Conservation (phyloP, 2,113 vertebrate genomes). For the Crotalus horridus region DNA sequence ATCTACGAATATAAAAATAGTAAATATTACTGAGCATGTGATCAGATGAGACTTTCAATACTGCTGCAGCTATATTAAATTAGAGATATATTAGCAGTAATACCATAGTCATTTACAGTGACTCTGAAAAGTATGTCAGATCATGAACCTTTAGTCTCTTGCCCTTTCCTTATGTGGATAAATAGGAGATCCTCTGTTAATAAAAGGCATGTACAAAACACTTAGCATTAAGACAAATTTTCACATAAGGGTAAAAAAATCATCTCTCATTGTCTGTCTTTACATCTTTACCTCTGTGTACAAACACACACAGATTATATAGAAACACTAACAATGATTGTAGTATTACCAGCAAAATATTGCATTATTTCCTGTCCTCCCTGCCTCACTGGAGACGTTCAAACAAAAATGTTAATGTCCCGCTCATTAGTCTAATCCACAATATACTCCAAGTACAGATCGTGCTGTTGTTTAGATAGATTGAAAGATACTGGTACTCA, state of each 20-base stretch:
- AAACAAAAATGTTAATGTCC: neutral
- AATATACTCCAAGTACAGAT: neutral
- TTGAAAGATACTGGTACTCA: too few relatives aligned
- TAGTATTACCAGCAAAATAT: neutral
- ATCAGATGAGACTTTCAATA: neutral
- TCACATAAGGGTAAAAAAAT: neutral
- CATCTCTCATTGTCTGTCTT: neutral
- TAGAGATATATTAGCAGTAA: neutral
- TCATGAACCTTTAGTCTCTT: neutral
- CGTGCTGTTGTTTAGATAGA: neutral
- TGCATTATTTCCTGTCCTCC: neutral
- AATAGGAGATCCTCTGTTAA: neutral
- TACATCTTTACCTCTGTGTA: neutral
- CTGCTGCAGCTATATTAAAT: neutral
- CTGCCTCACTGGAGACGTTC: neutral
- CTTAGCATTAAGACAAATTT: neutral
- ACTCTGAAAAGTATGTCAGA: neutral
- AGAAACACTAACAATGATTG: neutral
- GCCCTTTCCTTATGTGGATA: neutral
- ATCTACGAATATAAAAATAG: conserved; percentile 70
- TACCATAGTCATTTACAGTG: neutral
- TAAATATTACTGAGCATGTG: neutral
- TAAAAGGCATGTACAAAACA: neutral
- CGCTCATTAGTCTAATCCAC: neutral
- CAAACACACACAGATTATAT: neutral